A percentile compares a stretch with the other conserved stretches of the same genome.
These are phyloP conservation scores for Cotesia vestalis DNA, from an alignment of 1,140 invertebrate genomes.

Conservation along the genomic window DNA sequence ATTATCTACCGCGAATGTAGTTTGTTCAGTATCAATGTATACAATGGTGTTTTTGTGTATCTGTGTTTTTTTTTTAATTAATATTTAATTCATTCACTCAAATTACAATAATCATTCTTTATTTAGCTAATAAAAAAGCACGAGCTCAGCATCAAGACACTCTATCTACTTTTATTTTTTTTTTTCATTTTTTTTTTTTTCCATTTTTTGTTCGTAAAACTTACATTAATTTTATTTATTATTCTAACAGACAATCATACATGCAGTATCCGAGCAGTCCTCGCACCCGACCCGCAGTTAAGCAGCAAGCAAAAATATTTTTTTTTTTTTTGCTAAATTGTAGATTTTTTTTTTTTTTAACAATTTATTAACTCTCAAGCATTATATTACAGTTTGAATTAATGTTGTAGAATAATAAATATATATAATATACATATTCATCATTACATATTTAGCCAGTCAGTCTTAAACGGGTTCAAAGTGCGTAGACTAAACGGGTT, in stretches of 20 bases:
- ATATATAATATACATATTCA: constrained; percentile 45
- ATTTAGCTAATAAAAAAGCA: constrained; percentile 23
- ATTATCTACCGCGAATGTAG: constrained; percentile 6
- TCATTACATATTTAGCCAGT: constrained; percentile 62
- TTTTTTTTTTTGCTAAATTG: constrained; percentile 16
- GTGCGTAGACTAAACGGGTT: constrained; percentile 11
- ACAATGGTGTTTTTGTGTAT: background rate
- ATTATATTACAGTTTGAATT: constrained; percentile 56
- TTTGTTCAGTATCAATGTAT: constrained; percentile 25
- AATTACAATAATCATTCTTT: constrained; percentile 33
- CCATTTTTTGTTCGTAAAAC: background rate
- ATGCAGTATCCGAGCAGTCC: constrained; percentile 51
- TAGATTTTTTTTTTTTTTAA: constrained; percentile 22
- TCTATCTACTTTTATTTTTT: constrained; percentile 2
- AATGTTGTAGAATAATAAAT: constrained; percentile 54
- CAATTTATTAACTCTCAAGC: background rate
- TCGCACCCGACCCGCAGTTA: constrained; percentile 59
- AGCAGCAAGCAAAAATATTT: constrained; percentile 45
- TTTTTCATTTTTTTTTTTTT: constrained; percentile 5
- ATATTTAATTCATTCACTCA: constrained; percentile 1
- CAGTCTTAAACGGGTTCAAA: constrained; percentile 60
- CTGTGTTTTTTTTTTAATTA: background rate
- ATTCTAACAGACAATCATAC: constrained; percentile 16
- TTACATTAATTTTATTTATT: background rate
- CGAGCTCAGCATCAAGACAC: constrained; percentile 11